Conservation (phyloP, 2,113 vertebrate genomes). For the Glaucidium brasilianum region DNA sequence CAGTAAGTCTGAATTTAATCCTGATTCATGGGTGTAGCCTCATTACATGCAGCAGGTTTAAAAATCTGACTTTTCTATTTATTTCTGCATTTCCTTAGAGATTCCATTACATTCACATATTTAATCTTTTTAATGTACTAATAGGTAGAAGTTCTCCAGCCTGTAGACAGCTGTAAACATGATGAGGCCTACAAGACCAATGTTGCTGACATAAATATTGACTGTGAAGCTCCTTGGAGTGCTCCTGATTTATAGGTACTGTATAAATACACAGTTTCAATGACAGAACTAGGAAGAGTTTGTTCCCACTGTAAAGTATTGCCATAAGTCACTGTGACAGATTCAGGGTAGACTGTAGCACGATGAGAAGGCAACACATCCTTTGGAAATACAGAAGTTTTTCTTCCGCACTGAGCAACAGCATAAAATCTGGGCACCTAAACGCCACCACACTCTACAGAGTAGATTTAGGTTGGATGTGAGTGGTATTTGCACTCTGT, state of each 20-base stretch:
- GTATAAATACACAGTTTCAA: background rate
- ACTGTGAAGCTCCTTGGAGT: background rate
- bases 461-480: background rate
- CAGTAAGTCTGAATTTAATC: background rate
- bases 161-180: background rate
- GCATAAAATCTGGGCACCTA: background rate
- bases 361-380: background rate
- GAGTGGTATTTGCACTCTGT: background rate
- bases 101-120: background rate
- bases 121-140: background rate
- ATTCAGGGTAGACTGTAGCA: background rate
- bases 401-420: background rate
- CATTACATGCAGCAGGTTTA: background rate
- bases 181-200: background rate
- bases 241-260: background rate
- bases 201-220: background rate
- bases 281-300: background rate
- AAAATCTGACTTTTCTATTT: background rate
- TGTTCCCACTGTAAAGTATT: background rate
- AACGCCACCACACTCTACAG: fast-evolving
- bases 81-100: background rate
- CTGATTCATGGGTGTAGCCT: background rate
- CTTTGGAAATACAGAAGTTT: background rate
- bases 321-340: background rate
- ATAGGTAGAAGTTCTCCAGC: background rate